Conservation (phyloP, 2,797 vertebrate species). For the Eremophila alpestris region DNA sequence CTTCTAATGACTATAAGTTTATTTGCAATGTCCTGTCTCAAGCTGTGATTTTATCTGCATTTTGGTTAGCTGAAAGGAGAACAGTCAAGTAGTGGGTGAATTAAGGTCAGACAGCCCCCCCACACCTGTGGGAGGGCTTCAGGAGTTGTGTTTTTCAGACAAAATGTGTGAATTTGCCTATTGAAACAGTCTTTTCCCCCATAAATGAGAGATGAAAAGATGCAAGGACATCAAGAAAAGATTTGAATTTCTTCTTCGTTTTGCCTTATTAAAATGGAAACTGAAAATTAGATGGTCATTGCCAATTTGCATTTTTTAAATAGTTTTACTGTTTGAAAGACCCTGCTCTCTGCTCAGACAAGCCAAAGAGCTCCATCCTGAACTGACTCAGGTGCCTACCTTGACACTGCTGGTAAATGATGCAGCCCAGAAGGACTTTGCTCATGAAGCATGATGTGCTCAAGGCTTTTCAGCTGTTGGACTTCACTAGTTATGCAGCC, state of each 20-base stretch:
- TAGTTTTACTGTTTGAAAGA: neutral
- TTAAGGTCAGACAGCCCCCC: neutral
- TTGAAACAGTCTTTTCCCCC: neutral
- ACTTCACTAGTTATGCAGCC: neutral
- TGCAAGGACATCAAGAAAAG: neutral
- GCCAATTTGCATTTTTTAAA: neutral
- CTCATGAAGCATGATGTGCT: fast-evolving
- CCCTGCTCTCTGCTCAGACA: neutral
- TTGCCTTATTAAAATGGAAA: neutral
- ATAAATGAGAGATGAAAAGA: neutral
- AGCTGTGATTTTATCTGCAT: neutral
- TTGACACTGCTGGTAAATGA: neutral
- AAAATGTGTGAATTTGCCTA: neutral
- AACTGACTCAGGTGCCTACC: neutral
- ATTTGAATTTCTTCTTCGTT: neutral
- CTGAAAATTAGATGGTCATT: neutral
- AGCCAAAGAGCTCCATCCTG: neutral
- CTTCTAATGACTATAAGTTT: neutral
- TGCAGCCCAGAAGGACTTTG: neutral
- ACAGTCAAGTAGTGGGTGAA: neutral
- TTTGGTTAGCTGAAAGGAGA: neutral
- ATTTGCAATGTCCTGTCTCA: neutral
- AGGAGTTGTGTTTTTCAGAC: neutral
- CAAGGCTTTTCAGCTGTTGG: neutral
- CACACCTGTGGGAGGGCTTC: neutral